These are phyloP conservation scores for Sarcophilus harrisii DNA, from an alignment of 2,797 vertebrate species.

Conservation along the genomic window DNA sequence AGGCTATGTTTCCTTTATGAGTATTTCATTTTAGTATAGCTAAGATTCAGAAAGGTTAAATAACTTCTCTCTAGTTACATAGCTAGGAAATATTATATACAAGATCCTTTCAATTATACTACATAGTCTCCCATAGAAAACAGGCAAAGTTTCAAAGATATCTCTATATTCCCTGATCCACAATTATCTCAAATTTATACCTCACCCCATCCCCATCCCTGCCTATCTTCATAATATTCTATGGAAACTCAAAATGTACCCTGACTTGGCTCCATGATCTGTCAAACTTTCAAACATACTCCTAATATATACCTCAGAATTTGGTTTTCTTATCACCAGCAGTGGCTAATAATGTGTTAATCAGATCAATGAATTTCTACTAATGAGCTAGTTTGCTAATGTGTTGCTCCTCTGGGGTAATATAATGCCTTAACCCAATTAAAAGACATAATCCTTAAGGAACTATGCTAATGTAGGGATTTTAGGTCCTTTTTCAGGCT, in stretches of 20 bases:
- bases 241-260: neutral
- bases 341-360: neutral
- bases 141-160: neutral
- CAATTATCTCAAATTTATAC: neutral
- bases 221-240: neutral
- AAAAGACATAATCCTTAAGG: neutral
- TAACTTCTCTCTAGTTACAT: neutral
- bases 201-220: neutral
- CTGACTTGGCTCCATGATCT: neutral
- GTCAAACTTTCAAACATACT: neutral
- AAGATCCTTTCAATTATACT: neutral
- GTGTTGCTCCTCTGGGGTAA: neutral
- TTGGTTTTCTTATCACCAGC: neutral
- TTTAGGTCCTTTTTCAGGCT: neutral
- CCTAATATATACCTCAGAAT: neutral
- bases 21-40: neutral
- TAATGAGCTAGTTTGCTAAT: neutral
- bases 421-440: constrained; percentile 5
- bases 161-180: neutral
- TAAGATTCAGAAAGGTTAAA: neutral
- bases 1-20: neutral
- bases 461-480: neutral
- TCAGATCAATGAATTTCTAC: neutral
- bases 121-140: neutral
- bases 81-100: neutral